Evolutionary conservation across 1,140 invertebrate genomes (phyloP), one percentile per base, ranked within the genome.

Genomic region (Cyclina sinensis): DNA sequence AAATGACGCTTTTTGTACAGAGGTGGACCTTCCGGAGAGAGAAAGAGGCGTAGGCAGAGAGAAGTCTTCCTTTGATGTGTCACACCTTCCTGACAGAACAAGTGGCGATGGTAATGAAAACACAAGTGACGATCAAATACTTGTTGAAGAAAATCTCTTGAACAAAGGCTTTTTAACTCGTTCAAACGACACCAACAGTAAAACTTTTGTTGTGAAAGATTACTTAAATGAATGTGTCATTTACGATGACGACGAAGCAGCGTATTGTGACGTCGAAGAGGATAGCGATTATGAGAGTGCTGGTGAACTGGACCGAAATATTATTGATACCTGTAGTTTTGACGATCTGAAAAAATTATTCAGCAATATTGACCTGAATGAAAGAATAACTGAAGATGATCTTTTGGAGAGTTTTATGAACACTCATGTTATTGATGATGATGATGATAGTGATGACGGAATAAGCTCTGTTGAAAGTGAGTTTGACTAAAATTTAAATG

Each of bases 401-500:
- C 3, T 76, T 12, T 30, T 76, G 35, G 35, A 73, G 1, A 73
- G 68, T 73, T 73, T 73, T 39, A 73, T 73, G 68, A 5, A 73
- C n/a, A 76, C 73, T 7, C 7, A 48, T 76, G n/a, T 51, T 27
- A 35, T 11, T 32, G 30, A 68, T 68, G 27, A 76, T 30, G 46
- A 76, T 76, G 39, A 76, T 48, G 73, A 76, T 27, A 46, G n/a
- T 48, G 73, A 76, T 48, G 46, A 76, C 48, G 46, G 73, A 5
- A 30, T 76, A 16, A 76, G 46, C 43, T 76, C 46, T 5, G 11
- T 51, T 4, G 39, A 48, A 2, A 76, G 73, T 70, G 32, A 39
- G 14, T 37, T 70, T 70, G 65, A 70, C 5, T 70, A n/a, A 70
- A 14, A 7, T 43, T 14, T 43, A 43, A 43, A 43, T 43, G 43